These are phyloP conservation scores for Scartelaos histophorus DNA, from an alignment of 2,113 vertebrate species.

Conservation along the genomic window DNA sequence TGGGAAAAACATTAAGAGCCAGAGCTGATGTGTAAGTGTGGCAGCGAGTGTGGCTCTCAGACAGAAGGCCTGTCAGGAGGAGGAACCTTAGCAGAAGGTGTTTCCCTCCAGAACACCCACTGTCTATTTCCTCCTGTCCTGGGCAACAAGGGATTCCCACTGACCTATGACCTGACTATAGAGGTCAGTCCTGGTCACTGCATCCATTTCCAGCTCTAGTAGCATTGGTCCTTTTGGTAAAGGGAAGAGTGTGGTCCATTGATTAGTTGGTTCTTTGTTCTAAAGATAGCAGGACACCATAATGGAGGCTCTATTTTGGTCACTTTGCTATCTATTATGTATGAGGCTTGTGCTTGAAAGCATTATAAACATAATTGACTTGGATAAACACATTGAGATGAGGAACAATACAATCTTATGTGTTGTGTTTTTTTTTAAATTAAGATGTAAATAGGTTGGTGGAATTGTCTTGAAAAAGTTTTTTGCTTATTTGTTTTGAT, in stretches of 20 bases:
- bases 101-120: neutral
- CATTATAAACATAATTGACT: slow-evolving; percentile 19
- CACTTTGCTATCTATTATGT: slow-evolving; percentile 53
- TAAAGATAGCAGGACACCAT: slow-evolving; percentile 11
- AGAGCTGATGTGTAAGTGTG: slow-evolving; percentile 37
- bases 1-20: slow-evolving; percentile 64
- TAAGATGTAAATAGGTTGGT: neutral
- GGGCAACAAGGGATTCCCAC: slow-evolving; percentile 42
- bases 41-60: slow-evolving; percentile 31
- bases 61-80: slow-evolving; percentile 46
- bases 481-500: neutral
- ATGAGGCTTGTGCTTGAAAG: slow-evolving; percentile 49
- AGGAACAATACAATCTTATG: neutral
- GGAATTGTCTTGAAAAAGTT: too few species aligned
- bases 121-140: slow-evolving; percentile 9
- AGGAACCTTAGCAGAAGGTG: slow-evolving; percentile 55
- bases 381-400: neutral
- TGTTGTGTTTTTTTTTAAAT: neutral
- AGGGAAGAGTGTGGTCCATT: slow-evolving; percentile 10
- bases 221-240: slow-evolving; percentile 7
- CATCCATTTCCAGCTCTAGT: slow-evolving; percentile 11
- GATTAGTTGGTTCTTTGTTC: slow-evolving; percentile 26
- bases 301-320: slow-evolving; percentile 61
- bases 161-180: slow-evolving; percentile 53
- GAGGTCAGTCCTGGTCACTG: slow-evolving; percentile 29